Percentiles rank a stretch among this genome's conserved stretches.
phyloP scores from a whole-genome alignment of 2,113 vertebrate species.

The Percopsis transmontana region DNA sequence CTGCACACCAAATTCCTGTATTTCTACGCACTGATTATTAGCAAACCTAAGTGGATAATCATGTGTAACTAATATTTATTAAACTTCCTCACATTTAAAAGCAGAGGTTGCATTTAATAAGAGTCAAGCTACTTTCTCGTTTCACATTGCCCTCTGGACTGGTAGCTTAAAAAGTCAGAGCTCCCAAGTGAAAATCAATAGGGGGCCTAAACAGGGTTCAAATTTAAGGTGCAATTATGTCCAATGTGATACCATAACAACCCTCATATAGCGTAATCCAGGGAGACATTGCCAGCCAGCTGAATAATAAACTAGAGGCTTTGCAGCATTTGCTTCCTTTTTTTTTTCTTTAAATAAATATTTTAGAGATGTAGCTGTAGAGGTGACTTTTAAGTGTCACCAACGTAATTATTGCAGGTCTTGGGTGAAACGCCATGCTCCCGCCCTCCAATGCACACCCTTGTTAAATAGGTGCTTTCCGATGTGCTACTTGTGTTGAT shows the following conservation, averaged over 20 bases:
- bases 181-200: constrained; percentile 58
- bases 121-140: background rate
- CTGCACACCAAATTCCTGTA: too few species aligned
- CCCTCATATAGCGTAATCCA: constrained; percentile 21
- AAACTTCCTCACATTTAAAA: background rate
- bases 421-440: too few species aligned
- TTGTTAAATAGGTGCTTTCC: too few species aligned
- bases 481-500: too few species aligned
- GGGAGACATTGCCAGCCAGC: constrained; percentile 10
- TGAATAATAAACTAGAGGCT: constrained; percentile 16
- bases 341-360: too few species aligned
- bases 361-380: too few species aligned
- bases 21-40: too few species aligned
- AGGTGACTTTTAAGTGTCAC: too few species aligned
- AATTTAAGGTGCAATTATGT: constrained; percentile 50
- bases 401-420: too few species aligned
- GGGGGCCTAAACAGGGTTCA: constrained; percentile 55
- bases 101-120: background rate
- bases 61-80: background rate
- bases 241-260: constrained; percentile 42
- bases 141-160: background rate
- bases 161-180: constrained; percentile 21
- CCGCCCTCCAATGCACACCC: too few species aligned
- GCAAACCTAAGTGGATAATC: too few species aligned
- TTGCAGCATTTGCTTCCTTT: constrained; percentile 15